phyloP scores from a whole-genome alignment of 2,113 vertebrate genomes.

The Pteruthius melanotis region DNA sequence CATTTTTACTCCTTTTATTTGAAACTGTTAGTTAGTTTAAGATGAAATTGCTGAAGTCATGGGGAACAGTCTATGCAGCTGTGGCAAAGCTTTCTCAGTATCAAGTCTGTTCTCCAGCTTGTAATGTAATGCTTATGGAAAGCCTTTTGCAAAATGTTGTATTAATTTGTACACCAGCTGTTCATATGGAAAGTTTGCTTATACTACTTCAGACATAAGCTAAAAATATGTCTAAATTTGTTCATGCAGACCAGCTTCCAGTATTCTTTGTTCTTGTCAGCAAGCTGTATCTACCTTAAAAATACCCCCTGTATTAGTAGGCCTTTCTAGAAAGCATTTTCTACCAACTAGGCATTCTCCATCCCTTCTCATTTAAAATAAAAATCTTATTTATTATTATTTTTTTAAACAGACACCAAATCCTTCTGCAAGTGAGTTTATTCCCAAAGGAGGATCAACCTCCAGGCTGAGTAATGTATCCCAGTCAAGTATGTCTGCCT shows the following conservation, averaged over 20 bases:
- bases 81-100: not conserved
- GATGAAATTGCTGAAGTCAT: not conserved
- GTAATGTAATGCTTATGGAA: not conserved
- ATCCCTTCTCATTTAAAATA: conserved; percentile 8
- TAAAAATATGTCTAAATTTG: not conserved
- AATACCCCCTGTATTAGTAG: not conserved
- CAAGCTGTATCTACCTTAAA: not conserved
- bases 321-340: not conserved
- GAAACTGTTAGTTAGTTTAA: conserved; percentile 47
- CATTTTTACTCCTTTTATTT: not conserved
- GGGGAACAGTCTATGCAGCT: not conserved
- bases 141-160: not conserved
- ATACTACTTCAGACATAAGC: not conserved
- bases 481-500: conserved; percentile 90
- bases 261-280: not conserved
- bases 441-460: conserved; percentile 91
- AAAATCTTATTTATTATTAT: conserved; percentile 53
- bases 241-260: not conserved
- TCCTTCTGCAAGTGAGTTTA: conserved; percentile 94
- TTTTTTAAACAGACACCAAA: conserved; percentile 90
- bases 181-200: not conserved
- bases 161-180: not conserved
- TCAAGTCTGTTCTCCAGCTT: not conserved
- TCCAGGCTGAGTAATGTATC: conserved; percentile 90
- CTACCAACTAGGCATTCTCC: not conserved